Percentiles rank a stretch among this genome's conserved stretches.
These are phyloP conservation scores for Champsocephalus gunnari DNA, from an alignment of 2,797 vertebrate genomes.

Conservation along the genomic window DNA sequence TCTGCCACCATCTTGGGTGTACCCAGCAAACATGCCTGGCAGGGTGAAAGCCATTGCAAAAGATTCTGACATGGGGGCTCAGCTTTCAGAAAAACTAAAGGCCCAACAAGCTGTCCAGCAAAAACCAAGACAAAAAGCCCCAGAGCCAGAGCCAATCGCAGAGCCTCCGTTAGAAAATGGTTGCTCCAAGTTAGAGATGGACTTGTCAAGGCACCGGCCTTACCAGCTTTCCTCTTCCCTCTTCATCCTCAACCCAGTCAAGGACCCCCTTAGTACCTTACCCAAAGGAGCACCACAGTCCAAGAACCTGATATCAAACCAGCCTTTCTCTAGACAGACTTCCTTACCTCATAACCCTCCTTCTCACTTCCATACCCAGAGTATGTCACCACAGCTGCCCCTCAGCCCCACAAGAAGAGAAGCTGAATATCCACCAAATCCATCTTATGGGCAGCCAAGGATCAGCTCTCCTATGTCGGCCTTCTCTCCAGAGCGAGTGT, in stretches of 20 bases:
- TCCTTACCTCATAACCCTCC: slow-evolving; percentile 83
- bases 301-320: slow-evolving; percentile 79
- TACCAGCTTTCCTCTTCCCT: slow-evolving; percentile 94
- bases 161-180: slow-evolving; percentile 86
- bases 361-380: slow-evolving; percentile 79
- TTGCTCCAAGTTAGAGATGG: slow-evolving; percentile 90
- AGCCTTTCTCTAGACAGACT: slow-evolving; percentile 79
- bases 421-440: slow-evolving; percentile 57
- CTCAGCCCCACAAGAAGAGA: slow-evolving; percentile 59
- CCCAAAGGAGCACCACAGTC: slow-evolving; percentile 88
- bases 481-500: slow-evolving; percentile 83
- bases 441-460: slow-evolving; percentile 69
- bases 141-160: slow-evolving; percentile 63
- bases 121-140: slow-evolving; percentile 68
- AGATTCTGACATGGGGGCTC: slow-evolving; percentile 84
- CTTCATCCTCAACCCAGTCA: slow-evolving; percentile 92
- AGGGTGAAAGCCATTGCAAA: slow-evolving; percentile 89
- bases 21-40: slow-evolving; percentile 87
- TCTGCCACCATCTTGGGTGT: slow-evolving; percentile 97
- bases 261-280: slow-evolving; percentile 84
- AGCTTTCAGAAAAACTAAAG: slow-evolving; percentile 85
- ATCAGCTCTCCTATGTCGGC: slow-evolving; percentile 81
- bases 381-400: slow-evolving; percentile 79
- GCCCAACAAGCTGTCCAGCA: slow-evolving; percentile 82
- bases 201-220: slow-evolving; percentile 91